Percentiles rank a stretch among this genome's conserved stretches.
These are phyloP conservation scores for Ctenoplectra terminalis DNA, from an alignment of 1,140 invertebrate genomes.

Conservation along the genomic window DNA sequence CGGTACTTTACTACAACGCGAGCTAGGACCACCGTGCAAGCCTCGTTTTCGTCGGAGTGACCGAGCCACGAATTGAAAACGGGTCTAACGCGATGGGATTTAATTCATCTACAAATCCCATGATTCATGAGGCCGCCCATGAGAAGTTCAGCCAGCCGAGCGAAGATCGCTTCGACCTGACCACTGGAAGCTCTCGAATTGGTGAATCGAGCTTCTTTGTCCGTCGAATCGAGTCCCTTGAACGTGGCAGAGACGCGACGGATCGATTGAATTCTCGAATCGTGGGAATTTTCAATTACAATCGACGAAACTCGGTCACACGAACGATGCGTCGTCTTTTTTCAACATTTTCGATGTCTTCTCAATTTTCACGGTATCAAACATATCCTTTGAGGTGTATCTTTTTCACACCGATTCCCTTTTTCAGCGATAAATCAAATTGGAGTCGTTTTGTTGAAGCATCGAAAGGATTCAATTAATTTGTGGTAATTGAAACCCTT, in stretches of 20 bases:
- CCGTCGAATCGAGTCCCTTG: neutral
- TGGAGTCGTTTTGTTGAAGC: neutral
- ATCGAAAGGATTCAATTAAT: neutral
- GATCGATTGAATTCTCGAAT: slow-evolving; percentile 16
- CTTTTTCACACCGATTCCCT: neutral
- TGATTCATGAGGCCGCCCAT: slow-evolving; percentile 77
- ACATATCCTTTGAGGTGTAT: neutral
- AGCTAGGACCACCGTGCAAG: slow-evolving; percentile 75
- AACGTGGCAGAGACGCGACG: neutral
- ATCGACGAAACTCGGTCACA: slow-evolving; percentile 23
- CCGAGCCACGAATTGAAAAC: slow-evolving; percentile 78
- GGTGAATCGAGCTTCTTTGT: slow-evolving; percentile 41
- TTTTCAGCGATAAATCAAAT: neutral
- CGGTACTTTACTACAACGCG: slow-evolving; percentile 70
- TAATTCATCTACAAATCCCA: slow-evolving; percentile 80
- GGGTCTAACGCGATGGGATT: slow-evolving; percentile 71
- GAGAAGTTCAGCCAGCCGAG: slow-evolving; percentile 49
- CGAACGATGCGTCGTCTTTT: neutral
- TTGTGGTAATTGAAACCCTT: neutral
- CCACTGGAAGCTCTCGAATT: slow-evolving; percentile 2
- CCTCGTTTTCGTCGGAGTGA: slow-evolving; percentile 67
- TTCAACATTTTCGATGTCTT: neutral
- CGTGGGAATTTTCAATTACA: slow-evolving; percentile 44
- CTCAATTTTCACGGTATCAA: neutral
- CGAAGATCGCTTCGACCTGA: slow-evolving; percentile 19